Evolutionary conservation across 35 echinoderm and acorn worm genomes (phyloP), one percentile per base, ranked within the genome.

Genomic region (Diadema setosum): DNA sequence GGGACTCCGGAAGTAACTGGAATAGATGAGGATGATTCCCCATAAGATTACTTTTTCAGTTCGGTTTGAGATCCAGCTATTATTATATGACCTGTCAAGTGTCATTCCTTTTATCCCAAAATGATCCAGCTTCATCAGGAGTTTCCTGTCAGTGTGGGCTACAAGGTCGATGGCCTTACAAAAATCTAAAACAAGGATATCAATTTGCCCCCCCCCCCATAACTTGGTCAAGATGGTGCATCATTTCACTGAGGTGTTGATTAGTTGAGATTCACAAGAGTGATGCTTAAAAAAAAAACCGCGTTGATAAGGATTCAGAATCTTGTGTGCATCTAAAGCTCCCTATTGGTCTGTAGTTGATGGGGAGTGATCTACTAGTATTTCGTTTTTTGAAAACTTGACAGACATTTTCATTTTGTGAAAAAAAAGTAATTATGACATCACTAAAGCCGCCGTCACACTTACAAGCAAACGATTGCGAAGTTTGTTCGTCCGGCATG

Each of bases 101-200:
- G 59, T 83, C 39, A 40, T 60, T 8, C 80, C 70, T 65, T 12
- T 48, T 27, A n/a, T n/a, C n/a, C n/a, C 60, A 42, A 65, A 85
- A 42, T 67, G 50, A 18, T 42, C 39, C 5, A 84, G 42, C 75
- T 91, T 83, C 5, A 45, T 60, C 17, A 91, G 42, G 21, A 91
- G 36, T 55, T 35, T 74, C 46, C 59, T 74, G 32, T n/a, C n/a
- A n/a, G n/a, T n/a, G n/a, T 86, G 90, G 14, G 83, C 3, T 16
- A 91, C 83, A 2, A 30, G 85, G 33, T 91, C 48, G 67, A 91
- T 86, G 3, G 90, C 90, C 50, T 91, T 91, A 5, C 20, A 57
- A 31, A 86, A 86, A 45, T 86, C 83, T n/a, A 86, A 39, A 42
- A 86, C 83, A 17, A 48, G 43, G 15, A 85, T 42, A 81, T 91